phyloP scores from a whole-genome alignment of 53 echinoderm and acorn worm genomes.

The Paelopatides confundens region DNA sequence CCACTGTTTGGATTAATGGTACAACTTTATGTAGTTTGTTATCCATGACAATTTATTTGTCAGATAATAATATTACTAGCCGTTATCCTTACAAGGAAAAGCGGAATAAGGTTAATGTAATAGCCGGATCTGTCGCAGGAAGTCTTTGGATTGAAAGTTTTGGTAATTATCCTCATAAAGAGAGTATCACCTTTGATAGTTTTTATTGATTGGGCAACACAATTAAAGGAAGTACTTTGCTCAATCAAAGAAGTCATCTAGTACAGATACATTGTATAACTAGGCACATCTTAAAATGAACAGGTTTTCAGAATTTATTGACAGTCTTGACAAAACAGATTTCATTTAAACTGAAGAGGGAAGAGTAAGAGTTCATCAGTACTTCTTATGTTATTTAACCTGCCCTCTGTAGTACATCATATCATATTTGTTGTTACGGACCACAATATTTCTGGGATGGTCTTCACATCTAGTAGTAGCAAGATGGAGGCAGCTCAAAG shows the following conservation, averaged over 20 bases:
- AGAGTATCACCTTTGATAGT: not conserved
- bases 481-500: conserved; percentile 32
- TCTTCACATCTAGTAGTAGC: not conserved
- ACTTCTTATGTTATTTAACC: no score
- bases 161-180: not conserved
- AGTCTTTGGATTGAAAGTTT: not conserved
- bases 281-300: no score
- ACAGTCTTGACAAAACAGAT: no score
- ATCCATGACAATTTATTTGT: not conserved
- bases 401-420: no score
- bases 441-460: not conserved
- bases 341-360: no score
- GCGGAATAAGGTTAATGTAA: not conserved
- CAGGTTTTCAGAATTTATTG: no score
- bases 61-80: not conserved
- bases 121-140: not conserved
- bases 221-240: no score
- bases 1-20: not conserved
- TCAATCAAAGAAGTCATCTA: no score
- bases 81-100: not conserved
- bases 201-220: no score
- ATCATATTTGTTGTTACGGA: no score
- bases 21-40: not conserved
- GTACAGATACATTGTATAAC: no score
- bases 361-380: no score